Conservation (phyloP, 2,797 vertebrate genomes). For the Neosalanx taihuensis region DNA sequence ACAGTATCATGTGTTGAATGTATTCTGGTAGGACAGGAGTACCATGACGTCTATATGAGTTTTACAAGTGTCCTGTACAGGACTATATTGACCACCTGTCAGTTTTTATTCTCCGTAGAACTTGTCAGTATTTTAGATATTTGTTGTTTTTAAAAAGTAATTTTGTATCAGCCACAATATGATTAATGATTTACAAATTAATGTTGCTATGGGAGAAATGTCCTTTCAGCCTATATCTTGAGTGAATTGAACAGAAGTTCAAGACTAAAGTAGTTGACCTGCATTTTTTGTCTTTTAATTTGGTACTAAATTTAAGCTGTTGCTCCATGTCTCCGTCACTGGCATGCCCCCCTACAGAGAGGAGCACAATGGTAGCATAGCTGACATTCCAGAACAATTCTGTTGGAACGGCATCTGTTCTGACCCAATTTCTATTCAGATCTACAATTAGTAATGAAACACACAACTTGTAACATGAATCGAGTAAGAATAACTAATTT, state of each 20-base stretch:
- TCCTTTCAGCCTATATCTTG: slow-evolving; percentile 1
- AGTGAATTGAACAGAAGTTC: background rate
- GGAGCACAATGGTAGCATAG: slow-evolving; percentile 63
- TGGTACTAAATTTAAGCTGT: slow-evolving; percentile 25
- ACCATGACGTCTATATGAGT: background rate
- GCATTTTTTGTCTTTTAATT: background rate
- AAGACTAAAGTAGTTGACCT: background rate
- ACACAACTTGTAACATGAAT: background rate
- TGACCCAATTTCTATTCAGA: slow-evolving; percentile 31
- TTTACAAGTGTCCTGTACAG: slow-evolving; percentile 19
- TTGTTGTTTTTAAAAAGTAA: no score
- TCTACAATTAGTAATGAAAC: background rate
- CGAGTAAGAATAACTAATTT: background rate
- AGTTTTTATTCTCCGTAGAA: slow-evolving; percentile 19
- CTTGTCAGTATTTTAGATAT: background rate
- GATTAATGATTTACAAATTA: no score
- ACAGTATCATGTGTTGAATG: slow-evolving; percentile 31
- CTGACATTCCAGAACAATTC: slow-evolving; percentile 54
- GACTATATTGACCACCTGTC: slow-evolving; percentile 35
- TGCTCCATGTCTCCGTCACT: slow-evolving; percentile 35
- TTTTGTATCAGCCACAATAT: no score
- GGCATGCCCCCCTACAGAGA: slow-evolving; percentile 70
- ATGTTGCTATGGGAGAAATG: background rate
- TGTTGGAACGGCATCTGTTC: slow-evolving; percentile 41
- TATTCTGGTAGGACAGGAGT: slow-evolving; percentile 22